These are phyloP conservation scores for Erebia palarica DNA, from an alignment of 2,888 invertebrate genomes.

Conservation along the genomic window DNA sequence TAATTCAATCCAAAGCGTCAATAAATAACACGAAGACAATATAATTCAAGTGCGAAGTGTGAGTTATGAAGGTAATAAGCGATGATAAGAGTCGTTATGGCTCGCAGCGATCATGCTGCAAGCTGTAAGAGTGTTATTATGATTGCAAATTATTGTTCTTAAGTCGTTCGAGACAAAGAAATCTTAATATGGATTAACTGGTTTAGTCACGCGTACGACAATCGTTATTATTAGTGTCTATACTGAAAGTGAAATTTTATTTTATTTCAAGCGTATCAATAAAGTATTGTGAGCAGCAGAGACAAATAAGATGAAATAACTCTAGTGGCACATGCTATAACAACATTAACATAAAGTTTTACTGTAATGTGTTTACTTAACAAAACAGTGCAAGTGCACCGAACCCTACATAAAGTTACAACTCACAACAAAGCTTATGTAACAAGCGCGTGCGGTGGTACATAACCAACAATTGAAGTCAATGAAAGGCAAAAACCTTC, in stretches of 20 bases:
- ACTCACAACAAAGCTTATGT: constrained; percentile 13
- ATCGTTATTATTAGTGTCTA: background rate
- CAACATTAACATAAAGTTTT: background rate
- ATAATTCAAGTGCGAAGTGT: constrained; percentile 37
- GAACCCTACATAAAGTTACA: background rate
- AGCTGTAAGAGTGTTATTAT: constrained; percentile 24
- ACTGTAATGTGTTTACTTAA: background rate
- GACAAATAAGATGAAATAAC: background rate
- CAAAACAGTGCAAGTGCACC: constrained; percentile 14
- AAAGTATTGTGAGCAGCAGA: background rate
- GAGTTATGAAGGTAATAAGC: constrained; percentile 42
- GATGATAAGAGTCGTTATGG: constrained; percentile 39
- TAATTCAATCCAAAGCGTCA: constrained; percentile 34
- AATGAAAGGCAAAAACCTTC: constrained; percentile 5
- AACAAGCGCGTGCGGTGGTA: background rate
- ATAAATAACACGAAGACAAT: constrained; percentile 36
- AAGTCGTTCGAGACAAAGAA: constrained; percentile 17
- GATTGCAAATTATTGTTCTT: constrained; percentile 28
- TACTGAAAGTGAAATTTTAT: background rate
- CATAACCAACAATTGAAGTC: constrained; percentile 5
- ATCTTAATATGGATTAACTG: constrained; percentile 10
- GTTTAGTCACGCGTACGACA: constrained; percentile 4
- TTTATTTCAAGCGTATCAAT: background rate
- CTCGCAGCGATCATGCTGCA: constrained; percentile 31
- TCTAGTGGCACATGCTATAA: background rate